These are phyloP conservation scores for Neogale vison DNA, from an alignment of 2,113 vertebrate species.

Conservation along the genomic window DNA sequence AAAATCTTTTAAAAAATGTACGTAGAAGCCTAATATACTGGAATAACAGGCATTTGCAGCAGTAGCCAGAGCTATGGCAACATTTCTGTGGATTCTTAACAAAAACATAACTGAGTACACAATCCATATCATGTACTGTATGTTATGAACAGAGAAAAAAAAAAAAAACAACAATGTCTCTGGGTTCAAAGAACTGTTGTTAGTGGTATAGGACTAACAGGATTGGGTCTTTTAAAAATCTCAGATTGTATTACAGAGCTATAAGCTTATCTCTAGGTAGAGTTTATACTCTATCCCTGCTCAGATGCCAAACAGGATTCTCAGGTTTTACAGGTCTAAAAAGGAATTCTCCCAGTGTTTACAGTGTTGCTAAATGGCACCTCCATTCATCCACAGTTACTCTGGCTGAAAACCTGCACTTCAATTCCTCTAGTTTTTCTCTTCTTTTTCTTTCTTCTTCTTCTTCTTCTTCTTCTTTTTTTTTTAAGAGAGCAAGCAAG, in stretches of 20 bases:
- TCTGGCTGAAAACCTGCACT: background rate
- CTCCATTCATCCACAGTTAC: background rate
- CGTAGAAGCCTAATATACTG: background rate
- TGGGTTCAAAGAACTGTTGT: background rate
- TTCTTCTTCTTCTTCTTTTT: no score
- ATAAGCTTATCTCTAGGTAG: background rate
- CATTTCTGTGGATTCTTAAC: background rate
- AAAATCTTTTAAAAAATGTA: no score
- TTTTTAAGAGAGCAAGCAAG: background rate
- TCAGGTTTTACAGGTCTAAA: background rate
- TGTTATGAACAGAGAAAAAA: background rate
- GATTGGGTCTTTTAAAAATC: background rate
- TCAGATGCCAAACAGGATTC: background rate
- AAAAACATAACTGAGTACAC: background rate
- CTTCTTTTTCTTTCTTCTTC: background rate
- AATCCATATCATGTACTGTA: background rate
- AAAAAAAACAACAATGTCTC: background rate
- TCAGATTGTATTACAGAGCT: background rate
- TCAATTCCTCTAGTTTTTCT: background rate
- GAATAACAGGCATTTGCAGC: background rate
- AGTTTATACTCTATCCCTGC: background rate
- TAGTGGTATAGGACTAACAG: background rate
- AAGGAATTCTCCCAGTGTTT: background rate
- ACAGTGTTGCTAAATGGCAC: background rate
- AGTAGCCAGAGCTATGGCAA: background rate